Conservation (phyloP, 2,797 vertebrate genomes). For the Sebastes iracundus region DNA sequence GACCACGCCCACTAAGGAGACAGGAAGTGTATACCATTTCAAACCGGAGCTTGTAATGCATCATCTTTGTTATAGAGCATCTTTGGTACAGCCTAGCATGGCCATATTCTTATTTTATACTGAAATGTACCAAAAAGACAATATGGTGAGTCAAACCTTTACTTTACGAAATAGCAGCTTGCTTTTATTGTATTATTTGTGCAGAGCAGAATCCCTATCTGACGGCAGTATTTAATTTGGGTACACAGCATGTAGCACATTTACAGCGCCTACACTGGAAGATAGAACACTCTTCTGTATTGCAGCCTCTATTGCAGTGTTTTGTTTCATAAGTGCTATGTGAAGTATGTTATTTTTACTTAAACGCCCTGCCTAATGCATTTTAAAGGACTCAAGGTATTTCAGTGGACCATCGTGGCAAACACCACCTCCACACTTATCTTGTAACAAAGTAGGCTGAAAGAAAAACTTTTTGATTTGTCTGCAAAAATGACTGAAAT, state of each 20-base stretch:
- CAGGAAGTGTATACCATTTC: not conserved
- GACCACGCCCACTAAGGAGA: too few relatives aligned
- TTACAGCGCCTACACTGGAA: not conserved
- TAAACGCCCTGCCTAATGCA: not conserved
- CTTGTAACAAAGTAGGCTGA: not conserved
- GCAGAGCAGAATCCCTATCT: not conserved
- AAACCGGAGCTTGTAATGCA: too few relatives aligned
- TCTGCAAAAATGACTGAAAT: slow-evolving; percentile 6
- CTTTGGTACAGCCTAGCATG: too few relatives aligned
- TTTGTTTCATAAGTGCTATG: slow-evolving; percentile 9
- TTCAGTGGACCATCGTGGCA: not conserved
- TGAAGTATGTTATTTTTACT: slow-evolving; percentile 22
- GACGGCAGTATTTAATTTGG: not conserved
- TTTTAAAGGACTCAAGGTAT: not conserved
- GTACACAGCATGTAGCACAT: not conserved
- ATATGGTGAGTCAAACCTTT: not conserved
- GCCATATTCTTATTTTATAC: not conserved
- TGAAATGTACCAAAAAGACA: not conserved
- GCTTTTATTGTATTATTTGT: not conserved
- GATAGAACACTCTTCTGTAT: not conserved
- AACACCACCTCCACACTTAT: slow-evolving; percentile 21
- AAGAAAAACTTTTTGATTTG: not conserved
- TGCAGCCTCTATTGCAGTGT: not conserved
- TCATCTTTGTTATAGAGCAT: too few relatives aligned
- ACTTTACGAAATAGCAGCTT: not conserved